Base-by-base conservation (phyloP, 2,888 invertebrate genomes). In the Melinopterus prodromus region DNA sequence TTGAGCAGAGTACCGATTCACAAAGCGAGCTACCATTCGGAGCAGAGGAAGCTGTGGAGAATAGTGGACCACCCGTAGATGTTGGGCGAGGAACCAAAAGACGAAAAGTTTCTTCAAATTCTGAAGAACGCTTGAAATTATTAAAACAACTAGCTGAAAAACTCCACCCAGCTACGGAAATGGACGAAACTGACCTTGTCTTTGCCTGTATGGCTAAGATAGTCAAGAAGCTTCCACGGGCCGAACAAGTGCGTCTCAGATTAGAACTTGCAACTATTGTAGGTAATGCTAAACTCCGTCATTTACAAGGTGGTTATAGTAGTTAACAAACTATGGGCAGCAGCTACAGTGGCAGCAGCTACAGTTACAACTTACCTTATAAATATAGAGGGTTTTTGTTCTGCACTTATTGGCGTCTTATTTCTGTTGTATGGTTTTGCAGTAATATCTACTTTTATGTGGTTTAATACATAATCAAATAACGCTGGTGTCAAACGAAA, bases 131-230 rank as follows among this genome's bases (percentile, higher is more conserved):
- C 53, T 53, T 53, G 5, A 53, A 53, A 53, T 53, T 53, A 53
- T 53, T 53, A 53, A 53, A 53, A 4, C 53, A 53, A 53, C 7
- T 53, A 12, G 53, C 53, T 53, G 12, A 53, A 9, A 53, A 53
- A 12, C 12, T 1, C 53, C 53, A 53, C 2, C 9, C 53, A 53
- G 9, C 53, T 53, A 12, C 53, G 53, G 53, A 53, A 53, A 53
- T 9, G 53, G 53, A 53, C 12, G 53, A 12, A 53, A 53, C 53
- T 6, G 86, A 86, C 77, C 81, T 85, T 69, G 86, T 86, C 75
- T 86, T 86, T 72, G 77, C 80, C 77, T 84, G 85, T 1, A 87
- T 87, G 85, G 84, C 86, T 70, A 86, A 86, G 84, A 86, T 86
- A 69, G 85, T 85, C 71, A 86, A 86, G 78, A 86, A 85, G 76